Evolutionary conservation across 2,113 vertebrate genomes (phyloP).

Genomic region (Cheilinus undulatus): DNA sequence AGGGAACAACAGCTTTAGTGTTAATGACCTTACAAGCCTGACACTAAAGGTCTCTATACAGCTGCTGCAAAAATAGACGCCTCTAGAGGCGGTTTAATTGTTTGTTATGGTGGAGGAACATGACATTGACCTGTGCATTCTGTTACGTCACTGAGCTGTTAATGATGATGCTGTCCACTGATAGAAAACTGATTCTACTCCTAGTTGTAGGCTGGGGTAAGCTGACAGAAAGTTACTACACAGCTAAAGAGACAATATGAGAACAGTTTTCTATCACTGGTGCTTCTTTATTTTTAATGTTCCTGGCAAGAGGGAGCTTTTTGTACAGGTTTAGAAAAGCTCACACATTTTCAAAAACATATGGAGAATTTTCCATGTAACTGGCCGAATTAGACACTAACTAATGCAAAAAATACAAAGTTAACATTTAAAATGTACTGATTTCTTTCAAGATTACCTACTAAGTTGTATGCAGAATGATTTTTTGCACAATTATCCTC

Average conservation of each 20-base stretch:
- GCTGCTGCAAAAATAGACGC: background rate
- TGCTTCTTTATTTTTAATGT: too few relatives aligned
- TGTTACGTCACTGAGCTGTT: background rate
- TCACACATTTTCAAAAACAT: too few relatives aligned
- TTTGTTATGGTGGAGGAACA: constrained; percentile 3
- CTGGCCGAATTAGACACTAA: too few relatives aligned
- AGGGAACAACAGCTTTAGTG: background rate
- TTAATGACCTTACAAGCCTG: background rate
- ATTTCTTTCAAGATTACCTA: too few relatives aligned
- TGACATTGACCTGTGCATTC: constrained; percentile 2
- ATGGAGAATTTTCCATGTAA: too few relatives aligned
- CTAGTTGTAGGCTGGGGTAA: background rate
- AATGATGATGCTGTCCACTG: constrained; percentile 28
- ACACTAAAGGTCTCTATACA: background rate
- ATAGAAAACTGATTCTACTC: constrained; percentile 26
- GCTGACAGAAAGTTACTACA: background rate
- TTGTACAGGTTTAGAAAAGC: too few relatives aligned
- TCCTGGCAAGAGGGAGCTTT: too few relatives aligned
- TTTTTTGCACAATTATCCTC: too few relatives aligned
- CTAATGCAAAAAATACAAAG: too few relatives aligned
- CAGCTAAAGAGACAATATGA: background rate
- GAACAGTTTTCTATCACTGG: too few relatives aligned
- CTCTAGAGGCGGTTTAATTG: background rate
- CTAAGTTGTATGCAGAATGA: too few relatives aligned
- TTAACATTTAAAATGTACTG: too few relatives aligned